These are phyloP conservation scores for Ectemnius continuus DNA, from an alignment of 2,888 invertebrate genomes.

Conservation along the genomic window DNA sequence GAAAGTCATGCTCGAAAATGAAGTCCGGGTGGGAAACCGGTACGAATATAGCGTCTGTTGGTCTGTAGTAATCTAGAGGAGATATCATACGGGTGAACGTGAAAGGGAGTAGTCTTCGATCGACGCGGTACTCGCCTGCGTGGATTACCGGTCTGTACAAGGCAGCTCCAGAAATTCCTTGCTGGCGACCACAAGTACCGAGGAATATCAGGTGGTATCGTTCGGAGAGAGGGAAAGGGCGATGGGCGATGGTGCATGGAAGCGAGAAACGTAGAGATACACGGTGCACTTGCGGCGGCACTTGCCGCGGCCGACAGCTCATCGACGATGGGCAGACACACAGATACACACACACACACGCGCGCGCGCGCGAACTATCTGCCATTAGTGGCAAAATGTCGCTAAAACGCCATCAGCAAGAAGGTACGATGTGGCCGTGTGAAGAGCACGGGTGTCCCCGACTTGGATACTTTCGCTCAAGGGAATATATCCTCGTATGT, in stretches of 20 bases:
- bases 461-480: neutral
- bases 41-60: neutral
- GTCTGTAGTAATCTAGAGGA: neutral
- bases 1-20: neutral
- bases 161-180: neutral
- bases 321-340: neutral
- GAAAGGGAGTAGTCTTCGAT: conserved; percentile 4
- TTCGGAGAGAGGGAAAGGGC: neutral
- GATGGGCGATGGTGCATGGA: no score
- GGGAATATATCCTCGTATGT: neutral
- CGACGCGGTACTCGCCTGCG: neutral
- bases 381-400: neutral
- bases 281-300: neutral
- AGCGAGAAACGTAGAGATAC: neutral
- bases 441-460: neutral
- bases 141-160: neutral
- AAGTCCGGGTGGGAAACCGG: neutral
- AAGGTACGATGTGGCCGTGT: neutral
- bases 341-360: neutral
- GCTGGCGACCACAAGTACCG: neutral
- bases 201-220: conserved; percentile 1
- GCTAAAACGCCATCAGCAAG: neutral
- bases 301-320: conserved; percentile 1
- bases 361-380: no score
- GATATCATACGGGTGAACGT: neutral